Percentiles rank a stretch among this genome's conserved stretches.
phyloP scores from a whole-genome alignment of 2,888 invertebrate species.

The Eudemis profundana region DNA sequence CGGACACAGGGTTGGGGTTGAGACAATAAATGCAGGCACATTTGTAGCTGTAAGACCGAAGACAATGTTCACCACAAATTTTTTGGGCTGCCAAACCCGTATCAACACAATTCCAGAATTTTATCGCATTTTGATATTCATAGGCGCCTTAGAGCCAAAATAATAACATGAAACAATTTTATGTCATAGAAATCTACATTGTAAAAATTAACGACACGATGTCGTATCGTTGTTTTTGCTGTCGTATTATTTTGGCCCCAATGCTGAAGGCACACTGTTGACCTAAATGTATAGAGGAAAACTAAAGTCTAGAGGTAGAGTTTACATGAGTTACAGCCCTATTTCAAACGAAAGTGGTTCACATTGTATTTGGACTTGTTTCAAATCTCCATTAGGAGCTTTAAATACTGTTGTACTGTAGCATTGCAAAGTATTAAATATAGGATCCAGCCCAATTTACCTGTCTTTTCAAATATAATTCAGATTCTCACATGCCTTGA shows the following conservation, averaged over 20 bases:
- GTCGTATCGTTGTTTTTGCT: too few species aligned
- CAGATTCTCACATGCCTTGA: slow-evolving; percentile 17
- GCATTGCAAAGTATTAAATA: slow-evolving; percentile 16
- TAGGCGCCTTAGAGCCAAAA: too few species aligned
- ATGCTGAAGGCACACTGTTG: too few species aligned
- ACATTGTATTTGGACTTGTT: slow-evolving; percentile 3
- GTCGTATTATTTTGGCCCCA: too few species aligned
- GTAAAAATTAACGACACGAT: too few species aligned
- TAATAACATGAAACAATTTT: too few species aligned
- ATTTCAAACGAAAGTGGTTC: background rate
- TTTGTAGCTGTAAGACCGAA: slow-evolving; percentile 12
- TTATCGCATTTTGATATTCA: too few species aligned
- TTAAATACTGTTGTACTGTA: slow-evolving; percentile 15
- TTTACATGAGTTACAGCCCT: background rate
- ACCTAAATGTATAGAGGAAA: too few species aligned
- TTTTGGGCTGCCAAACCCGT: background rate
- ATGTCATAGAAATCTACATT: too few species aligned
- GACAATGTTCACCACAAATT: background rate
- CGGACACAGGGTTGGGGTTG: slow-evolving; percentile 24
- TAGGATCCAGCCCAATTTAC: slow-evolving; percentile 34
- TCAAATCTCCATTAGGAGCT: slow-evolving; percentile 8
- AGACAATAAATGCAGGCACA: slow-evolving; percentile 39
- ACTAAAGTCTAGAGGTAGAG: too few species aligned
- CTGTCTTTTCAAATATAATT: background rate
- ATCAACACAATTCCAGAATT: background rate